Evolutionary conservation across 2,888 invertebrate genomes (phyloP).

Genomic region (Chloroclysta siterata): DNA sequence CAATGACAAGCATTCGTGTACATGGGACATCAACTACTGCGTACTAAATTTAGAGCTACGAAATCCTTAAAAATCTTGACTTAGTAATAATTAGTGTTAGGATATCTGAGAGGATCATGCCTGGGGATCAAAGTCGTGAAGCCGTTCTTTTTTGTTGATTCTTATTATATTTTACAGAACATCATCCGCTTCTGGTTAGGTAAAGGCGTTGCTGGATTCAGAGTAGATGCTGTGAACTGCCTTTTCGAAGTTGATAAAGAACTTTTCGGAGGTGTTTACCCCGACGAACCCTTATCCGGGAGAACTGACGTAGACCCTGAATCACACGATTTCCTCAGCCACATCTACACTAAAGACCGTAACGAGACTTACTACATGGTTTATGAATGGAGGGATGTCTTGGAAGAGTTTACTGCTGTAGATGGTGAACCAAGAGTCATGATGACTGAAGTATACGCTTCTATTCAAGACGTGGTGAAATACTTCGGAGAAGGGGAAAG

Average conservation of each 20-base stretch:
- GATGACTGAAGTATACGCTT: conserved; percentile 91
- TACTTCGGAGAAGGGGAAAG: conserved; percentile 86
- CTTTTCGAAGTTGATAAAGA: conserved; percentile 85
- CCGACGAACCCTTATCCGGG: conserved; percentile 84
- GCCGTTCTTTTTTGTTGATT: no score
- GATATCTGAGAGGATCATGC: no score
- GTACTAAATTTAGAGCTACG: no score
- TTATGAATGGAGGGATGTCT: conserved; percentile 86
- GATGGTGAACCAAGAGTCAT: conserved; percentile 85
- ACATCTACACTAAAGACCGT: conserved; percentile 87
- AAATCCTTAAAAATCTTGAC: no score
- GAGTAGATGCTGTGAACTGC: conserved; percentile 91
- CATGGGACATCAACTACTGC: no score
- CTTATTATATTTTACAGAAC: conserved; percentile 66
- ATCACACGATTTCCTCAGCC: conserved; percentile 84
- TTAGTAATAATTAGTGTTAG: no score
- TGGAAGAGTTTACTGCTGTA: conserved; percentile 83
- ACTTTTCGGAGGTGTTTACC: conserved; percentile 70
- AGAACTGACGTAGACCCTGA: conserved; percentile 69
- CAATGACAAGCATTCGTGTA: no score
- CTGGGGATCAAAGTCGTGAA: no score
- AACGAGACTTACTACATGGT: conserved; percentile 87
- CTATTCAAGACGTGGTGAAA: conserved; percentile 83
- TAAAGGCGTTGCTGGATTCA: conserved; percentile 94
- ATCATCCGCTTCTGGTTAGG: conserved; percentile 92